A percentile compares a stretch with the other conserved stretches of the same genome.
phyloP scores from a whole-genome alignment of 2,113 vertebrate genomes.

The Cynopterus brachyotis region DNA sequence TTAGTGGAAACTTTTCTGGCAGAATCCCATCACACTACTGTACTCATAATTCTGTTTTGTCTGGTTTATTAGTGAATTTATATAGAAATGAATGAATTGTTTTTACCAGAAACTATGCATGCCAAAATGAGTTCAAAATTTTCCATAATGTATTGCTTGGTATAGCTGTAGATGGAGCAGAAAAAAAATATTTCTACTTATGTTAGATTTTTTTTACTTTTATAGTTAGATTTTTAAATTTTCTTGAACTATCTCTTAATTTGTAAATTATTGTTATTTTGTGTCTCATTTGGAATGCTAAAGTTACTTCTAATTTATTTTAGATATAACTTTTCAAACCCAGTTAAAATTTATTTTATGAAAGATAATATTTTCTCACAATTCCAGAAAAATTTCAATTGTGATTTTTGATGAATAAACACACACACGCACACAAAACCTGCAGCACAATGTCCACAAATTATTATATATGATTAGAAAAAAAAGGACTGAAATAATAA shows the following conservation, averaged over 20 bases:
- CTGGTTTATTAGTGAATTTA: neutral
- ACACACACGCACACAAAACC: no score
- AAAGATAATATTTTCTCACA: neutral
- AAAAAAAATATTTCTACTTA: neutral
- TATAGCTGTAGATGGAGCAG: neutral
- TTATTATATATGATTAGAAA: neutral
- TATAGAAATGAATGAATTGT: neutral
- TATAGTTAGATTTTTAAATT: neutral
- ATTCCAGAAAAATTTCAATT: neutral
- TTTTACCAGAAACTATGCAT: constrained; percentile 5
- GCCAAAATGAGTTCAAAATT: neutral
- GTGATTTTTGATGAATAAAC: neutral
- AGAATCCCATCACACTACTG: neutral
- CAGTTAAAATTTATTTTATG: neutral
- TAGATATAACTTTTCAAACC: neutral
- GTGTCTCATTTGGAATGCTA: neutral
- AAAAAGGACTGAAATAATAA: neutral
- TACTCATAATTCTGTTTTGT: neutral
- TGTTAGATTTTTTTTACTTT: neutral
- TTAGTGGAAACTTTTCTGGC: neutral
- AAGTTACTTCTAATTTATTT: neutral
- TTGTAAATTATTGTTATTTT: neutral
- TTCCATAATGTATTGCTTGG: neutral
- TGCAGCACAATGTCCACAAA: neutral
- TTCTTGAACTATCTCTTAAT: neutral